A percentile compares a stretch with the other conserved stretches of the same genome.
phyloP scores from a whole-genome alignment of 2,888 invertebrate genomes.

The Papilio protenor region DNA sequence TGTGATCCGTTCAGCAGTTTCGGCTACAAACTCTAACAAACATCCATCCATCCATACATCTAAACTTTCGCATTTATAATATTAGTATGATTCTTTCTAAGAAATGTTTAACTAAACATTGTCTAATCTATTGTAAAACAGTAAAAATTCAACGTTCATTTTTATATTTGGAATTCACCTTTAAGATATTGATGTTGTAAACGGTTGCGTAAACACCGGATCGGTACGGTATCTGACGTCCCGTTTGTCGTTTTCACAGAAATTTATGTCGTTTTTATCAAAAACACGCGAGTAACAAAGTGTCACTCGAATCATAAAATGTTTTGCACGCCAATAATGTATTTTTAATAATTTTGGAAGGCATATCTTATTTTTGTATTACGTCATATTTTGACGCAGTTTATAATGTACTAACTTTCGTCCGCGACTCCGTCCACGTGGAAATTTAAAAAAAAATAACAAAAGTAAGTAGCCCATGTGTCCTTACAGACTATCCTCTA shows the following conservation, averaged over 20 bases:
- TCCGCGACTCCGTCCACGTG: too few relatives aligned
- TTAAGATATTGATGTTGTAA: slow-evolving; percentile 24
- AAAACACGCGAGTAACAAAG: slow-evolving; percentile 31
- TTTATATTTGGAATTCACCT: slow-evolving; percentile 7
- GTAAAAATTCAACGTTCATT: not conserved
- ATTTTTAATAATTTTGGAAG: slow-evolving; percentile 28
- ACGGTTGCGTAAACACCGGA: slow-evolving; percentile 38
- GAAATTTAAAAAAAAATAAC: too few relatives aligned
- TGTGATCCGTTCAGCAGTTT: too few relatives aligned
- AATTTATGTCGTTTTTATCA: slow-evolving; percentile 42
- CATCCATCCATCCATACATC: too few relatives aligned
- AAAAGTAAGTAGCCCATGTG: too few relatives aligned
- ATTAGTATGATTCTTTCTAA: not conserved
- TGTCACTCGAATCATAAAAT: slow-evolving; percentile 37
- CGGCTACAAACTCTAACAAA: too few relatives aligned
- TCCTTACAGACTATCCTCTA: too few relatives aligned
- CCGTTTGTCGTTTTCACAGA: slow-evolving; percentile 35
- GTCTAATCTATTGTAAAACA: too few relatives aligned
- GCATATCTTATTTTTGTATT: not conserved
- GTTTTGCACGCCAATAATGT: slow-evolving; percentile 29
- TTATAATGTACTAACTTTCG: too few relatives aligned
- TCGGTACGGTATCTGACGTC: slow-evolving; percentile 38
- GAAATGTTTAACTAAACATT: not conserved
- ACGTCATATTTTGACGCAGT: too few relatives aligned
- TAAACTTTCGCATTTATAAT: too few relatives aligned